These are phyloP conservation scores for Leptopilina drosophilae DNA, from an alignment of 2,888 invertebrate genomes.

Conservation along the genomic window DNA sequence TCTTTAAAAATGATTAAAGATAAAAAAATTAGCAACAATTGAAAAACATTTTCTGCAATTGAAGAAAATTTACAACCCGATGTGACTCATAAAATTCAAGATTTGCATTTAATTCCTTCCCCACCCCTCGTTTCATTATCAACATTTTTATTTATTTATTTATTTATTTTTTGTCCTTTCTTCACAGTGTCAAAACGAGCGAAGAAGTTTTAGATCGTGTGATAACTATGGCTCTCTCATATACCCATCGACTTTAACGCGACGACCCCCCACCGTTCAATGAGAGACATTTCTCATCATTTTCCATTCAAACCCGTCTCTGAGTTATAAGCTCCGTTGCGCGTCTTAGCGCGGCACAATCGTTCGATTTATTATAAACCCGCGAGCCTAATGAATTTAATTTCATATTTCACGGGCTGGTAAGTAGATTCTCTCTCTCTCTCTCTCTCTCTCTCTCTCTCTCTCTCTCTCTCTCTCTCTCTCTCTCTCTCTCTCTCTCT, in stretches of 20 bases:
- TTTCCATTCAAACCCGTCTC: conserved; percentile 73
- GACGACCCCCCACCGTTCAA: conserved; percentile 76
- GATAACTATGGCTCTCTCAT: conserved; percentile 60
- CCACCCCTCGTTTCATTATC: not conserved
- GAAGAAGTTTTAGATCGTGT: conserved; percentile 66
- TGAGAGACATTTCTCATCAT: conserved; percentile 77
- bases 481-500: conserved; percentile 7
- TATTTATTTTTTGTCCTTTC: conserved; percentile 43
- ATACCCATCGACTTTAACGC: conserved; percentile 44
- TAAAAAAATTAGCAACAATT: no score
- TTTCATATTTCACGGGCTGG: conserved; percentile 75
- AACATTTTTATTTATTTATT: conserved; percentile 4
- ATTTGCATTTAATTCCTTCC: conserved; percentile 46
- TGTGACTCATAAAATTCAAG: no score
- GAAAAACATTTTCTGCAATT: no score
- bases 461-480: no score
- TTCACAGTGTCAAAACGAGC: not conserved
- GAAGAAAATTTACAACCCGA: no score
- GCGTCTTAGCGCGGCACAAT: conserved; percentile 69
- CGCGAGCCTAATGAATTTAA: conserved; percentile 75
- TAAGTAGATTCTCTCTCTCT: conserved; percentile 66
- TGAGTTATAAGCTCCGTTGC: conserved; percentile 71
- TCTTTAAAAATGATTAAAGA: no score
- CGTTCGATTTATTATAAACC: conserved; percentile 75
- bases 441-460: no score